These are phyloP conservation scores for Trichogramma dendrolimi DNA, from an alignment of 2,888 invertebrate genomes.

Conservation along the genomic window DNA sequence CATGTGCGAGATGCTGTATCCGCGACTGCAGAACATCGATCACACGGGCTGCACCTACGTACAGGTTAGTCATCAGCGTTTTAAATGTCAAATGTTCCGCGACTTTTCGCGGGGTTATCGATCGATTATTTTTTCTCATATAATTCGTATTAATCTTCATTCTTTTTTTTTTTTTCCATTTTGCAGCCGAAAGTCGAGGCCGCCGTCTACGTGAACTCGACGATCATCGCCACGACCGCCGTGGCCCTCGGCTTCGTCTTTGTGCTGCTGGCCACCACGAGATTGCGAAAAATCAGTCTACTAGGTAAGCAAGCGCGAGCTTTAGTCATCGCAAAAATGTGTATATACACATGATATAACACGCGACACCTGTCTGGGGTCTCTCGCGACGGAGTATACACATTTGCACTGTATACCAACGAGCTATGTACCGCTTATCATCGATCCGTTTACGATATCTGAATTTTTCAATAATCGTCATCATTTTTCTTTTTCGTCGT, in stretches of 20 bases:
- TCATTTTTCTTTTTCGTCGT: background rate
- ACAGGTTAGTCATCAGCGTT: constrained; percentile 5
- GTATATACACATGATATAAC: background rate
- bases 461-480: background rate
- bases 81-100: too few relatives aligned
- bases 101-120: background rate
- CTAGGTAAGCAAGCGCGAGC: constrained; percentile 35
- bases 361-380: background rate
- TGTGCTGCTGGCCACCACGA: constrained; percentile 33
- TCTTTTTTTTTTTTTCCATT: background rate
- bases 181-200: constrained; percentile 41
- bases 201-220: constrained; percentile 42
- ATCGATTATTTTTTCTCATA: background rate
- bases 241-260: constrained; percentile 41
- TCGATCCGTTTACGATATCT: background rate
- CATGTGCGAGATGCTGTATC: constrained; percentile 52
- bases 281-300: constrained; percentile 35
- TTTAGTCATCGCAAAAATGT: background rate
- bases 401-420: too few relatives aligned
- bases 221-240: constrained; percentile 42
- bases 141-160: too few relatives aligned
- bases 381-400: background rate
- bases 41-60: constrained; percentile 14
- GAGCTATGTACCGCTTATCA: too few relatives aligned
- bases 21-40: constrained; percentile 14